phyloP scores from a whole-genome alignment of 2,113 vertebrate species.

The Hystrix cristata region DNA sequence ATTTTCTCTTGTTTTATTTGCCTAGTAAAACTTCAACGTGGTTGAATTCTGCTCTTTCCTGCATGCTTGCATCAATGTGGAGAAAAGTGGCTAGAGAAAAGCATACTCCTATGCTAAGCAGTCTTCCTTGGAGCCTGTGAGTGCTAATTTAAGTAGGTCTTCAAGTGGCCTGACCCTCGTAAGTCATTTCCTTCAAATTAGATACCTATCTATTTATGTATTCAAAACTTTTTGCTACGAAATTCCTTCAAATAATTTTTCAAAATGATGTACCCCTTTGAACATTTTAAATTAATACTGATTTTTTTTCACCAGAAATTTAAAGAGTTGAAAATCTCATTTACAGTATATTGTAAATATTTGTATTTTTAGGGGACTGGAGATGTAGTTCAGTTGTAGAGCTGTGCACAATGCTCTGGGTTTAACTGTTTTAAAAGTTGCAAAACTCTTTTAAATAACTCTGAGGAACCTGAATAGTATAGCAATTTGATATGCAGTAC shows the following conservation, averaged over 20 bases:
- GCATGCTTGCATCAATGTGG: not conserved
- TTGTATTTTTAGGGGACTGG: no score
- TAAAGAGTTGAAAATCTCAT: constrained; percentile 7
- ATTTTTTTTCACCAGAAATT: constrained; percentile 38
- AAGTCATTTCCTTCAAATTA: not conserved
- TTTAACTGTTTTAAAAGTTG: no score
- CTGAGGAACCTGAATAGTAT: no score
- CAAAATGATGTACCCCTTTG: not conserved
- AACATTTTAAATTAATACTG: constrained; percentile 2
- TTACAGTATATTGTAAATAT: not conserved
- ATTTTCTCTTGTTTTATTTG: constrained; percentile 30
- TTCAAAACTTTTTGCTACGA: not conserved
- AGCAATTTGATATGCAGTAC: no score
- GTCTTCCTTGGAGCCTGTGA: not conserved
- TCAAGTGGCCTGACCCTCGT: not conserved
- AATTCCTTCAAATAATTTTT: constrained; percentile 35
- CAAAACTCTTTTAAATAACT: no score
- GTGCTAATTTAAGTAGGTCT: not conserved
- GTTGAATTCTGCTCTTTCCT: not conserved
- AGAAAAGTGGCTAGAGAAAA: not conserved
- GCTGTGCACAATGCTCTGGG: no score
- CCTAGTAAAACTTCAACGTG: not conserved
- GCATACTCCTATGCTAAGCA: not conserved
- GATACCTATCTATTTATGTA: not conserved
- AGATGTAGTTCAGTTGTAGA: no score